Percentiles rank a stretch among this genome's conserved stretches.
Conservation (phyloP, 2,888 invertebrate species). For the Anoncus sp. region DNA sequence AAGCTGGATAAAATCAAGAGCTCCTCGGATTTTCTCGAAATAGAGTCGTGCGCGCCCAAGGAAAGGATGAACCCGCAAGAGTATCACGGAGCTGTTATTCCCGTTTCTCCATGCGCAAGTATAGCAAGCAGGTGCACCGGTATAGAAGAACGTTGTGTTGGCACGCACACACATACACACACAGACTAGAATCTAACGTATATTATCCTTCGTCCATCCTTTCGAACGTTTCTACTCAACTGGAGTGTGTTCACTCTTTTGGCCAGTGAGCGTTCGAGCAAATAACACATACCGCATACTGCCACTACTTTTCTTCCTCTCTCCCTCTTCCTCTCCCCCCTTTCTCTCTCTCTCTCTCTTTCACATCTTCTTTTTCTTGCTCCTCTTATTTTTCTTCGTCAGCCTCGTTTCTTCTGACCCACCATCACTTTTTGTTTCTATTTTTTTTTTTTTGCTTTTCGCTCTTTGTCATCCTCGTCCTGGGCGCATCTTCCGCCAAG, state of each 20-base stretch:
- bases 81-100: constrained; percentile 30
- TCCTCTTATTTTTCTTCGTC: constrained; percentile 16
- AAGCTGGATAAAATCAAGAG: constrained; percentile 53
- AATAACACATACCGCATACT: constrained; percentile 58
- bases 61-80: constrained; percentile 37
- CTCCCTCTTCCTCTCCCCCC: neutral
- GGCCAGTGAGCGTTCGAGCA: constrained; percentile 53
- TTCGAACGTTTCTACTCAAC: constrained; percentile 58
- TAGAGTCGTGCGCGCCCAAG: constrained; percentile 43
- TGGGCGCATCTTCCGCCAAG: constrained; percentile 12
- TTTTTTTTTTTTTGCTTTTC: constrained; percentile 20
- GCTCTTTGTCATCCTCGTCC: neutral
- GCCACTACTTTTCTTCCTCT: constrained; percentile 5
- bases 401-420: constrained; percentile 6
- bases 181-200: constrained; percentile 47
- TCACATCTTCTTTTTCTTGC: constrained; percentile 1
- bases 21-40: constrained; percentile 57
- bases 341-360: no score
- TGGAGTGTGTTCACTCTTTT: constrained; percentile 57
- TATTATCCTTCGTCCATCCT: constrained; percentile 59
- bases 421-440: neutral
- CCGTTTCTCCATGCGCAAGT: constrained; percentile 11
- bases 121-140: constrained; percentile 50
- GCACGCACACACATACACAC: constrained; percentile 11
- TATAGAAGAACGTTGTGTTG: constrained; percentile 35